Evolutionary conservation across 2,797 vertebrate species (phyloP).

Genomic region (Sebastes itinus): DNA sequence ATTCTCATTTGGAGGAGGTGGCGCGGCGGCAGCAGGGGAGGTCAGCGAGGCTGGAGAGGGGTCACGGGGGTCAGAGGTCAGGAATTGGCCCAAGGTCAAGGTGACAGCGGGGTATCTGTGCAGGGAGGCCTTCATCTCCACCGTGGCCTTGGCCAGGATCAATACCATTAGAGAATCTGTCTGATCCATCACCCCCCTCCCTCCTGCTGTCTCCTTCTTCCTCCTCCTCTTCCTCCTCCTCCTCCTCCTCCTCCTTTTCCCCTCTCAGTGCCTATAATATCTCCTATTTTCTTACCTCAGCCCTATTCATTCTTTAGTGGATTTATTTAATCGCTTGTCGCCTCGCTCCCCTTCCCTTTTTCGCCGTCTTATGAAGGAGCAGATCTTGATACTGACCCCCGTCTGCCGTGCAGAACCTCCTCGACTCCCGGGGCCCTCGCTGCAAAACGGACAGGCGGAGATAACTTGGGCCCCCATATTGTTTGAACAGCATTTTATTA

Average conservation of each 20-base stretch:
- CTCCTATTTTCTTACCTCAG: slow-evolving; percentile 49
- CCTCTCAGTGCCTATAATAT: slow-evolving; percentile 37
- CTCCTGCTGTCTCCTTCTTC: slow-evolving; percentile 8
- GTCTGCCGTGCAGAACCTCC: slow-evolving; percentile 39
- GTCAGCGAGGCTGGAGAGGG: slow-evolving; percentile 59
- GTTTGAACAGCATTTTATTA: slow-evolving; percentile 87
- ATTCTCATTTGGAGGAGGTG: slow-evolving; percentile 90
- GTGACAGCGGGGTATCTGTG: slow-evolving; percentile 84
- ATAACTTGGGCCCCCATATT: slow-evolving; percentile 79
- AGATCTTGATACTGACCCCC: slow-evolving; percentile 76
- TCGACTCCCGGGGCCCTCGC: slow-evolving; percentile 36
- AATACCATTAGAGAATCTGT: slow-evolving; percentile 88
- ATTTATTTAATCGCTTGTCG: slow-evolving; percentile 71
- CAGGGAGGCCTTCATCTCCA: slow-evolving; percentile 85
- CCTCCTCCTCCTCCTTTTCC: too few relatives aligned
- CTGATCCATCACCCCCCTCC: slow-evolving; percentile 78
- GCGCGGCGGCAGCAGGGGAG: slow-evolving; percentile 34
- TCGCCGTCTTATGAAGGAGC: slow-evolving; percentile 58
- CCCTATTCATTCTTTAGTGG: slow-evolving; percentile 58
- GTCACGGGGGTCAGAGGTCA: slow-evolving; percentile 65
- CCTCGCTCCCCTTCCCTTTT: slow-evolving; percentile 40
- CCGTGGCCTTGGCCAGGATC: slow-evolving; percentile 88
- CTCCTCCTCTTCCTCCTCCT: background rate
- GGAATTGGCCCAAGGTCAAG: slow-evolving; percentile 91
- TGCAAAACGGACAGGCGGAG: slow-evolving; percentile 70